Percentiles rank a stretch among this genome's conserved stretches.
phyloP scores from a whole-genome alignment of 2,888 invertebrate genomes.

The Scrobipalpa costella region DNA sequence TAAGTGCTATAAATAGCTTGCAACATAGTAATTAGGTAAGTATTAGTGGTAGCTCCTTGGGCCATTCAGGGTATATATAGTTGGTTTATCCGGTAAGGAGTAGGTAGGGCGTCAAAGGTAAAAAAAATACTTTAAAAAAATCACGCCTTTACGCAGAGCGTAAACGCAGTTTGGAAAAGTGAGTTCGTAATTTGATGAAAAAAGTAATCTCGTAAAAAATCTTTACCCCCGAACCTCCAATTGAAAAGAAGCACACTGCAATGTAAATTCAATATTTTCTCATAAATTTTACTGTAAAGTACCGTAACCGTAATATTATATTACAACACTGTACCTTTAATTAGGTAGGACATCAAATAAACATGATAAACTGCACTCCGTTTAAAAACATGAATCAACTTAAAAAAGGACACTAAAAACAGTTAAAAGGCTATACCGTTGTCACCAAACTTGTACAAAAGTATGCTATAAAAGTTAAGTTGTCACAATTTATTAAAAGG shows the following conservation, averaged over 20 bases:
- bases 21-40: neutral
- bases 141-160: too few relatives aligned
- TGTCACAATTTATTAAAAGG: too few relatives aligned
- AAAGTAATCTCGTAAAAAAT: too few relatives aligned
- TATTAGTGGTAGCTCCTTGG: neutral
- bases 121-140: too few relatives aligned
- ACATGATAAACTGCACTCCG: neutral
- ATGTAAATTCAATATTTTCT: too few relatives aligned
- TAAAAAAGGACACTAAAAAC: neutral
- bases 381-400: neutral
- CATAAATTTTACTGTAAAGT: neutral
- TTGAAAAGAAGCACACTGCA: too few relatives aligned
- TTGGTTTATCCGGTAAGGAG: too few relatives aligned
- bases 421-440: neutral
- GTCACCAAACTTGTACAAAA: constrained; percentile 1
- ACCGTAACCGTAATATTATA: neutral
- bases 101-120: too few relatives aligned
- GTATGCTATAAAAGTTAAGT: neutral
- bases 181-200: too few relatives aligned
- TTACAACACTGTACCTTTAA: neutral
- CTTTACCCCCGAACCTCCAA: too few relatives aligned
- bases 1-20: constrained; percentile 15
- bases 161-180: too few relatives aligned
- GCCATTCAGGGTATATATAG: too few relatives aligned
- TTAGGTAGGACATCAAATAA: constrained; percentile 6